These are phyloP conservation scores for Drosophila buzzatii DNA, from an alignment of 2,888 invertebrate species.

Conservation along the genomic window DNA sequence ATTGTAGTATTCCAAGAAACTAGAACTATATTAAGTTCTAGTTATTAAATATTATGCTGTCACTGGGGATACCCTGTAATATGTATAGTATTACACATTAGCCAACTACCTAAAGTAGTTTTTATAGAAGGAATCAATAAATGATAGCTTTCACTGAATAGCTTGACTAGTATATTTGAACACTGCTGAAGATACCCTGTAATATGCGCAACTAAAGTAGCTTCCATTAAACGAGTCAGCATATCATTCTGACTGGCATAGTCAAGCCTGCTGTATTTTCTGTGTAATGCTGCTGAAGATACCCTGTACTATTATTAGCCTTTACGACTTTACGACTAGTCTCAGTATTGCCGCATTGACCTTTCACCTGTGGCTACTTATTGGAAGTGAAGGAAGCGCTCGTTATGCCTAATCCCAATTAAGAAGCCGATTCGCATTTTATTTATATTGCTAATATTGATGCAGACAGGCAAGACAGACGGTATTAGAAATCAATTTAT, in stretches of 20 bases:
- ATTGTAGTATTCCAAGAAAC: too few relatives aligned
- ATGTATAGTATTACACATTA: too few relatives aligned
- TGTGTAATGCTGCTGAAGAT: background rate
- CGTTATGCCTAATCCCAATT: constrained; percentile 47
- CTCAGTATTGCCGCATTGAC: background rate
- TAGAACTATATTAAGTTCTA: too few relatives aligned
- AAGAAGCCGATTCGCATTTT: constrained; percentile 25
- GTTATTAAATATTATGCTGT: background rate
- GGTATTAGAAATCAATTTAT: constrained; percentile 76
- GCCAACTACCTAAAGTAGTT: too few relatives aligned
- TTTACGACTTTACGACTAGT: background rate
- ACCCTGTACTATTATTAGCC: background rate
- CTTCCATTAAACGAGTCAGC: background rate
- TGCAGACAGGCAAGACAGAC: constrained; percentile 49
- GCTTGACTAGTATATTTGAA: too few relatives aligned
- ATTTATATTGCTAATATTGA: constrained; percentile 33
- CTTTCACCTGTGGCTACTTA: background rate
- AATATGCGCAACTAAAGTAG: background rate
- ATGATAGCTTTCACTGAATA: too few relatives aligned
- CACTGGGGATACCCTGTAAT: background rate
- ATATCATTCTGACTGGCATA: too few relatives aligned
- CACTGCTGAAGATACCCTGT: background rate
- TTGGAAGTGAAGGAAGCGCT: constrained; percentile 48
- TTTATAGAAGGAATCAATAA: too few relatives aligned
- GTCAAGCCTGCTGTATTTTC: background rate